Base-by-base conservation (phyloP, 2,888 invertebrate species). In the Andrena flavipes region DNA sequence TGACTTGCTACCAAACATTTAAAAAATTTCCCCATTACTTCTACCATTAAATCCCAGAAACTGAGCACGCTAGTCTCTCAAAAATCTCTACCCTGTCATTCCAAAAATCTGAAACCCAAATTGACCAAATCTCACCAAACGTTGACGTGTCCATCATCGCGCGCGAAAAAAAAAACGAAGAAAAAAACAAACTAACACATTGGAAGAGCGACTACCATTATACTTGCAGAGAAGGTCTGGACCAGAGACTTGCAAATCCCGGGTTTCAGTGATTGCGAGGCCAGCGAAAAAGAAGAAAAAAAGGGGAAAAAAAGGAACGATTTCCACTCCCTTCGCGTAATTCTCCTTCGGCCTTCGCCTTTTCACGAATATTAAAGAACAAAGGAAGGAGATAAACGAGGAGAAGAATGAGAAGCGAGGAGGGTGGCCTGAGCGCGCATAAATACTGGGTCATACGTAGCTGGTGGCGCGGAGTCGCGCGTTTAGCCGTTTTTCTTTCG, bases 401-500 rank as follows among this genome's bases (percentile, higher is more conserved):
- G 23, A 33, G 60, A 63, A 30, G 42, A 76, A 76, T 29, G 63
- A 48, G 49, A 30, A 59, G 48, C 49, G 33, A 48, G 49, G 49
- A n/a, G 29, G 16, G 29, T 4, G 33, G 42, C 16, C 42, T 30
- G 56, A 13, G 33, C 48, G 30, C 29, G 79, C 59, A 51, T 65
- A 59, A 74, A 79, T 69, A 78, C 35, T 65, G 30, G 81, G 79
- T 79, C 72, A 60, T 48, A 54, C 59, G 69, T 65, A 63, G 54
- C n/a, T 23, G 2, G 26, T n/a, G 4, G 8, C 16, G 13, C 4
- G 51, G 23, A 42, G 59, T 30, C 56, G 59, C 56, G 59, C 74
- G 69, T 74, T 64, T 69, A 26, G n/a, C 60, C 75, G 80, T 76
- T 65, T 73, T 80, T 80, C 75, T 76, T 70, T 67, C 33, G 51